These are phyloP conservation scores for Nothocercus julius DNA, from an alignment of 2,113 vertebrate genomes.

Conservation along the genomic window DNA sequence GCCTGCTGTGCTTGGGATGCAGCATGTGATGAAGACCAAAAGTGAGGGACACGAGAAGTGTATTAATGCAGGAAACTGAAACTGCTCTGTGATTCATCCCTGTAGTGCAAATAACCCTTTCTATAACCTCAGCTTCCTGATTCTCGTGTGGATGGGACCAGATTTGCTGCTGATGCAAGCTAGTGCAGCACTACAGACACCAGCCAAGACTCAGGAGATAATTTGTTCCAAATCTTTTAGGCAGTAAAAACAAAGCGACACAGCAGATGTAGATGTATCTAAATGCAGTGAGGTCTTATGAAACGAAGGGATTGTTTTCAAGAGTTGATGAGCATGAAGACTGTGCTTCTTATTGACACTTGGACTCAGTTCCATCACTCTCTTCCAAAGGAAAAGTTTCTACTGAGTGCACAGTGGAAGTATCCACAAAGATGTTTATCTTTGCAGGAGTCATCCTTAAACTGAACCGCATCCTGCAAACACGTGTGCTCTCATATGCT, in stretches of 20 bases:
- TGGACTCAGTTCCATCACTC: background rate
- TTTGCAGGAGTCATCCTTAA: constrained; percentile 3
- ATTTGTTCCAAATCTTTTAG: background rate
- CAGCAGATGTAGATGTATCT: background rate
- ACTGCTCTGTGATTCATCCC: constrained; percentile 55
- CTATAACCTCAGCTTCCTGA: constrained; percentile 68
- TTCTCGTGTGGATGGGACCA: constrained; percentile 29
- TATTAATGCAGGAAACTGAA: constrained; percentile 60
- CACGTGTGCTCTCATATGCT: background rate
- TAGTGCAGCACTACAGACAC: background rate
- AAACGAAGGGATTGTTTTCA: constrained; percentile 24
- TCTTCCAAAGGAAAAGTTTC: constrained; percentile 5
- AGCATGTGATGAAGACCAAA: constrained; percentile 46
- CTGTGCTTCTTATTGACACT: background rate
- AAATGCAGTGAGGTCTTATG: background rate
- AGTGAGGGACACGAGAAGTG: background rate
- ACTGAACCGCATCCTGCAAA: background rate
- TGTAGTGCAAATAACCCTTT: constrained; percentile 56
- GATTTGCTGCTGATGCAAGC: constrained; percentile 49
- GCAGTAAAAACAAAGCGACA: background rate
- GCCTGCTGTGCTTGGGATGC: constrained; percentile 25
- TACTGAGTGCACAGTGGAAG: background rate
- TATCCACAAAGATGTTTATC: constrained; percentile 11
- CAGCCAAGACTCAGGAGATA: background rate
- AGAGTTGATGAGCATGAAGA: background rate